Conservation (phyloP, 2,888 invertebrate genomes). For the Cryptophagus acutangulus region DNA sequence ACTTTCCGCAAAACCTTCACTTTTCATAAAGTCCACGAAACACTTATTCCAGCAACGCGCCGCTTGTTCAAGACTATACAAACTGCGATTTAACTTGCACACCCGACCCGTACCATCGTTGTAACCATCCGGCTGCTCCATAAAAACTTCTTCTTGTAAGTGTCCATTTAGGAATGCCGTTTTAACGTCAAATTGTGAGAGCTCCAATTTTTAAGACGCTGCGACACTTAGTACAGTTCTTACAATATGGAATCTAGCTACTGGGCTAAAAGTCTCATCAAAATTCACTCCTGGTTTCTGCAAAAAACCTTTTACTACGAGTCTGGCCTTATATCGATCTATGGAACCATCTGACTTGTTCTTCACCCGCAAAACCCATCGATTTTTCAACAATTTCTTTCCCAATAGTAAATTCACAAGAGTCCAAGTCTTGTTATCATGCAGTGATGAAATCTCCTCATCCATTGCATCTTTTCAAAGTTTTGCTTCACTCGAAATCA, state of each 20-base stretch:
- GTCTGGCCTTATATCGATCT: conserved; percentile 1
- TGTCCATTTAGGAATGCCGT: conserved; percentile 27
- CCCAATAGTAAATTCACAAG: too few species aligned
- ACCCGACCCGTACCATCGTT: conserved; percentile 15
- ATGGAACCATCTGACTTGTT: too few species aligned
- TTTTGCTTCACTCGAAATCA: conserved; percentile 8
- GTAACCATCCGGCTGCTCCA: conserved; percentile 16
- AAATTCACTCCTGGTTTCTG: conserved; percentile 23
- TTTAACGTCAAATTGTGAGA: conserved; percentile 26
- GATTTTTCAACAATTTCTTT: too few species aligned
- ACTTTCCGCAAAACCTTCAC: too few species aligned
- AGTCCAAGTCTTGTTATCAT: too few species aligned
- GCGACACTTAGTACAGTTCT: conserved; percentile 19
- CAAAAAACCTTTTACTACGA: conserved; percentile 15
- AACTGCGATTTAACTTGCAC: conserved; percentile 31
- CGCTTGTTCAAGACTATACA: conserved; percentile 39
- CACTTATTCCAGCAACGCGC: conserved; percentile 20
- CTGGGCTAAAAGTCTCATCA: conserved; percentile 24
- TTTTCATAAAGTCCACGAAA: conserved; percentile 33
- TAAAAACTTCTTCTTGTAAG: conserved; percentile 22
- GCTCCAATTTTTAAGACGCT: conserved; percentile 13
- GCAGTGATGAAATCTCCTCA: conserved; percentile 16
- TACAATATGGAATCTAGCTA: conserved; percentile 18
- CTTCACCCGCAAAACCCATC: too few species aligned
- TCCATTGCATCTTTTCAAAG: conserved; percentile 19